Evolutionary conservation across 2,888 invertebrate genomes (phyloP).

Genomic region (Idaea biselata): DNA sequence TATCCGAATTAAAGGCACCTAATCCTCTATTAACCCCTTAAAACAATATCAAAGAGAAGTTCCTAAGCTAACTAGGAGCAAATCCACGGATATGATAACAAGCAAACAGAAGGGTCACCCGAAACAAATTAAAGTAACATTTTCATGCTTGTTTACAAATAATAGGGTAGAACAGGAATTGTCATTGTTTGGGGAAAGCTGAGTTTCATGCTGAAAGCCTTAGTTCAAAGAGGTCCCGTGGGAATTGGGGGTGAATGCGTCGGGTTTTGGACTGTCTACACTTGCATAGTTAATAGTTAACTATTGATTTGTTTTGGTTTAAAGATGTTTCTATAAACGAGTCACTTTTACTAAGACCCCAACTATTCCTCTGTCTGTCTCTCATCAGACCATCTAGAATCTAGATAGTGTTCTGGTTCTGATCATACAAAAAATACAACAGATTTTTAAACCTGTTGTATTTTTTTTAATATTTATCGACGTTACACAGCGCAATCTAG

Average conservation of each 20-base stretch:
- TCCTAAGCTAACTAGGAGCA: conserved; percentile 7
- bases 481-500: too few relatives aligned
- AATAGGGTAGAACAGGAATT: not conserved
- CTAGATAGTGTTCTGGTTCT: too few relatives aligned
- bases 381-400: too few relatives aligned
- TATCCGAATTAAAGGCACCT: not conserved
- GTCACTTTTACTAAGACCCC: too few relatives aligned
- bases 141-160: not conserved
- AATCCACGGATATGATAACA: not conserved
- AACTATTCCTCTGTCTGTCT: too few relatives aligned
- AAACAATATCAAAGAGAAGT: conserved; percentile 14
- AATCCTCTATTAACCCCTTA: conserved; percentile 6
- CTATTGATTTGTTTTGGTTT: not conserved
- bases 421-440: too few relatives aligned
- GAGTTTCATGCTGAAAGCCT: not conserved
- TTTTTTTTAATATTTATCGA: too few relatives aligned
- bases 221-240: not conserved
- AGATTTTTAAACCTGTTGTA: too few relatives aligned
- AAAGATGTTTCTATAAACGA: not conserved
- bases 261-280: not conserved
- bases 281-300: not conserved
- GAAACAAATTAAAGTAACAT: conserved; percentile 1
- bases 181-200: not conserved
- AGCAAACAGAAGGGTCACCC: not conserved
- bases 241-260: not conserved